Conservation (phyloP, 1,140 invertebrate genomes). For the Dendrolimus punctatus region DNA sequence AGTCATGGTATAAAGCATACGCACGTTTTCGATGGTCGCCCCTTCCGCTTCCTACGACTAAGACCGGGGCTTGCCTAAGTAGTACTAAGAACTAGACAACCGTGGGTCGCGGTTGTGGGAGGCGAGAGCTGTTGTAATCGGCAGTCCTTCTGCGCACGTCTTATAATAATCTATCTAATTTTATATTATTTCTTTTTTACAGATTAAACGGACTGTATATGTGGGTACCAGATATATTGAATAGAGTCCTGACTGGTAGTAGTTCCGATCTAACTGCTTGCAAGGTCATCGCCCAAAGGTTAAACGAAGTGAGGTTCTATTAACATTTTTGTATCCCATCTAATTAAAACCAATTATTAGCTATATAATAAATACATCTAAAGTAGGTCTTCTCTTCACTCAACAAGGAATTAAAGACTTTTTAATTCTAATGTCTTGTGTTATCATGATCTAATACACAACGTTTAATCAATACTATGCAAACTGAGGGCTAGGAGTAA, state of each 20-base stretch:
- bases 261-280: conserved; percentile 39
- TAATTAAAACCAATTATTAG: conserved; percentile 2
- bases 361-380: conserved; percentile 3
- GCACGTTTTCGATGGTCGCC: too few relatives aligned
- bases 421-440: too few relatives aligned
- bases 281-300: conserved; percentile 37
- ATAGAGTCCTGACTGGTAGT: conserved; percentile 39
- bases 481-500: too few relatives aligned
- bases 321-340: background rate
- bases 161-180: background rate
- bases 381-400: background rate
- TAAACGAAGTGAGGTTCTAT: conserved; percentile 34
- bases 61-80: too few relatives aligned
- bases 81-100: too few relatives aligned
- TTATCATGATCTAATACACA: too few relatives aligned
- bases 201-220: conserved; percentile 56
- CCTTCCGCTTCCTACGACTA: too few relatives aligned
- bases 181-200: conserved; percentile 4
- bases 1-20: too few relatives aligned
- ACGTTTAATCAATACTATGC: too few relatives aligned
- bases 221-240: conserved; percentile 58
- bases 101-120: too few relatives aligned
- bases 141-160: too few relatives aligned
- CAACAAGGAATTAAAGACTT: background rate
- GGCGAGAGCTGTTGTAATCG: too few relatives aligned